Evolutionary conservation across 2,113 vertebrate species (phyloP).

Genomic region (Tachuris rubrigastra): DNA sequence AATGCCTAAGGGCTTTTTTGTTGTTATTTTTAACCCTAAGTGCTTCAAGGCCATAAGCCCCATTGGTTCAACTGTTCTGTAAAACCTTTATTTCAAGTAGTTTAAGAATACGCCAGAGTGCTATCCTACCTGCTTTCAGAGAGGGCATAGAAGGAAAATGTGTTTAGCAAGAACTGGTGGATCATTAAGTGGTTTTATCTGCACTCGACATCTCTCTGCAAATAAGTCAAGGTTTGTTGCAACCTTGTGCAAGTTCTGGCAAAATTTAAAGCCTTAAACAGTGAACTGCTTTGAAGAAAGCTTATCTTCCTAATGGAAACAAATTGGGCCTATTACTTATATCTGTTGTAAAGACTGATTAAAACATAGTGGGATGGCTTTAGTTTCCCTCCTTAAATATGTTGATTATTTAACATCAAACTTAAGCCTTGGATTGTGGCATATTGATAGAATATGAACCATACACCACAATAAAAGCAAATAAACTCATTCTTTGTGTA

Average conservation of each 20-base stretch:
- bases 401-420: neutral
- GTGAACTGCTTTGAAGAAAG: constrained; percentile 72
- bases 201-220: constrained; percentile 72
- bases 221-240: constrained; percentile 85
- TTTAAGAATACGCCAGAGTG: neutral
- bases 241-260: constrained; percentile 72
- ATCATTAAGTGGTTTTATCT: constrained; percentile 77
- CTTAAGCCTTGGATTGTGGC: neutral
- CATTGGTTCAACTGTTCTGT: neutral
- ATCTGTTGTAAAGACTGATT: neutral
- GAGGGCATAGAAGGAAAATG: constrained; percentile 41
- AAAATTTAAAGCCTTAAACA: constrained; percentile 79
- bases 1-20: neutral
- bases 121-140: constrained; percentile 1
- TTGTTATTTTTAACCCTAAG: neutral
- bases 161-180: constrained; percentile 68
- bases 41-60: neutral
- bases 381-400: neutral
- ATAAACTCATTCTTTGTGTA: neutral
- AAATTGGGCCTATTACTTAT: constrained; percentile 32
- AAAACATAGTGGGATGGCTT: neutral
- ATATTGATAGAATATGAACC: neutral
- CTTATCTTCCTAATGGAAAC: constrained; percentile 62
- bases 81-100: neutral
- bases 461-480: neutral